Base-by-base conservation (phyloP, 2,113 vertebrate genomes). In the Colinus virginianus region DNA sequence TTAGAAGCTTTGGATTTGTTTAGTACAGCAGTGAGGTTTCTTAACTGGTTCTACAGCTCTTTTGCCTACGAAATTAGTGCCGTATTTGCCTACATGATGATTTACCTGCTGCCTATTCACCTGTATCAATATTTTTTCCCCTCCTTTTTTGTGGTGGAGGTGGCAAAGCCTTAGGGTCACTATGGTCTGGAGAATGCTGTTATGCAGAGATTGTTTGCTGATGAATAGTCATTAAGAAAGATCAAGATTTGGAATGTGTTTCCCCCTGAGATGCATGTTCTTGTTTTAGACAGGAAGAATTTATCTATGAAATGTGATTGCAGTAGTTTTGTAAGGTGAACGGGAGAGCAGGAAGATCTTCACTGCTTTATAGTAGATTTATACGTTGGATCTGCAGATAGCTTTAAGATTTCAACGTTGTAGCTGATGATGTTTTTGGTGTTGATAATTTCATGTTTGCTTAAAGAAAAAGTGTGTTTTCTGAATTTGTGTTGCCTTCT, bases 261-360 rank as follows among this genome's bases (percentile, higher is more conserved):
- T 93, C 91, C 91, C 51, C 51, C 43, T 67, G 78, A 93, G 78
- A 91, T 55, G 21, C 42, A 1, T 40, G 42, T 80, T 93, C 94
- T 87, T 71, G 55, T 80, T 87, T 74, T 87, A 92, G 88, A 80
- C 88, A 88, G 78, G 64, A 87, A 67, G 46, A 87, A 68, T 87
- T 85, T 61, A 75, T 83, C 93, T 77, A 59, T 93, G 91, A 83
- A 87, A 82, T 87, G 82, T 22, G 62, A 59, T 71, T 84, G 82
- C 71, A 72, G 49, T 85, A 89, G 94, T 70, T 91, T 55, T 75
- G 59, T 58, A 53, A 80, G 84, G 77, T 80, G 75, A 78, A 70
- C 78, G 49, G 38, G 56, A 83, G 67, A 87, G 38, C 19, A 56
- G 72, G 71, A 93, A 71, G 89, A 67, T 80, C 78, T 63, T 92